Conservation (phyloP, 2,888 invertebrate genomes). For the Lomographa bimaculata region DNA sequence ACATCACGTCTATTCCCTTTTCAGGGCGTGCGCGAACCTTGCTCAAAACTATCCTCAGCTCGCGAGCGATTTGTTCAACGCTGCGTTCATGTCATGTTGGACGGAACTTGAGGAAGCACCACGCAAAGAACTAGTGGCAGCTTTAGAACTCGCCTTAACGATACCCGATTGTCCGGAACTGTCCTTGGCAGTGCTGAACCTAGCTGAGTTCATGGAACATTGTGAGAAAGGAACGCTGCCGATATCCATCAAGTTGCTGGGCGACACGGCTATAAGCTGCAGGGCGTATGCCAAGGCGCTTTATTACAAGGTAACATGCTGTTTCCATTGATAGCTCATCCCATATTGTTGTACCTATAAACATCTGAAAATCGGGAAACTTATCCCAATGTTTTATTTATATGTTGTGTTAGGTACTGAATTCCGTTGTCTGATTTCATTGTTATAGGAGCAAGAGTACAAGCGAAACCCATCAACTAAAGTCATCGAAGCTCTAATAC, state of each 20-base stretch:
- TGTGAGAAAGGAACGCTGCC: constrained; percentile 98
- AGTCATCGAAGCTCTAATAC: constrained; percentile 96
- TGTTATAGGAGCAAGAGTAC: constrained; percentile 93
- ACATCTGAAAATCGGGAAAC: too few relatives aligned
- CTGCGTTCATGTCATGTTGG: constrained; percentile 99
- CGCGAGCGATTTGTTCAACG: constrained; percentile 97
- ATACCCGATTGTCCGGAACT: constrained; percentile 97
- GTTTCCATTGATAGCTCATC: too few relatives aligned
- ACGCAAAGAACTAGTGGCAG: constrained; percentile 92
- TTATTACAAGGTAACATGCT: constrained; percentile 83
- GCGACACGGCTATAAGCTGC: constrained; percentile 96
- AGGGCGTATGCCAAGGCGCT: constrained; percentile 88
- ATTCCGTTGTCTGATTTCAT: too few relatives aligned
- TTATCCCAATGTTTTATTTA: too few relatives aligned
- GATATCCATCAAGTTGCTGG: constrained; percentile 92
- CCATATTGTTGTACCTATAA: too few relatives aligned
- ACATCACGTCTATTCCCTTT: constrained; percentile 25
- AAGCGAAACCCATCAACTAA: constrained; percentile 85
- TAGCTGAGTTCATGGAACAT: constrained; percentile 99
- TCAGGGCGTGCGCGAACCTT: constrained; percentile 93
- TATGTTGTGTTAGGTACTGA: too few relatives aligned
- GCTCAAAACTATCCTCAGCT: constrained; percentile 97
- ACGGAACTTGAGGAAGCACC: constrained; percentile 93
- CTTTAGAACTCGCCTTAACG: constrained; percentile 93
- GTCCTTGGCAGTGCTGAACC: constrained; percentile 96